Evolutionary conservation across 1,140 invertebrate species (phyloP), one percentile per base, ranked within the genome.

Genomic region (Aphis gossypii): DNA sequence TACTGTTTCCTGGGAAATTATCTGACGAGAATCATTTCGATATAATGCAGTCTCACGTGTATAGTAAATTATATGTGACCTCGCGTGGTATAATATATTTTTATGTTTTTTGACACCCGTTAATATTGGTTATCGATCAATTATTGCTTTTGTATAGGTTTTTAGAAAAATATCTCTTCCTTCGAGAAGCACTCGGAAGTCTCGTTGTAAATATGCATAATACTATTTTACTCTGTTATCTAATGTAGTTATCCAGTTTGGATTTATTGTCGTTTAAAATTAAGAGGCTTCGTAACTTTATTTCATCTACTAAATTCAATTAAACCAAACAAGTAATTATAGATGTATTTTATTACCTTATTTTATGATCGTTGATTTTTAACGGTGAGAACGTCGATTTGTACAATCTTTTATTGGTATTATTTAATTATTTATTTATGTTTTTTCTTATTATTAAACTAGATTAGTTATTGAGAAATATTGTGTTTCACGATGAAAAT

Each of bases 401-500:
- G 1, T 76, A 6, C 4, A n/a, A 76, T 18, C 14, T 76, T 76
- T n/a, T 76, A 76, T 76, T 18, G n/a, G 30, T 76, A 76, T 76
- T 20, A n/a, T 30, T n/a, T 68, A 68, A 76, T 76, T 20, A n/a
- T 30, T n/a, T 68, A 68, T 76, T 76, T 76, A 76, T n/a, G n/a
- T n/a, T n/a, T 76, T 68, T 76, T 20, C 30, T 76, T 76, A 76
- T 2, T n/a, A 76, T 18, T 18, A 76, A 76, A 76, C 60, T n/a
- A 76, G 60, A 76, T n/a, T n/a, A 76, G n/a, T 76, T 76, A 76
- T 76, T 76, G 60, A n/a, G 14, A 76, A 76, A n/a, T 76, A 76
- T 76, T 76, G n/a, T n/a, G 60, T 76, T 76, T 76, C 14, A n/a
- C 60, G 18, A n/a, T 76, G n/a, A n/a, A 68, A n/a, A 35, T n/a